Conservation (phyloP, 2,113 vertebrate genomes). For the Amblyopsis rosae region DNA sequence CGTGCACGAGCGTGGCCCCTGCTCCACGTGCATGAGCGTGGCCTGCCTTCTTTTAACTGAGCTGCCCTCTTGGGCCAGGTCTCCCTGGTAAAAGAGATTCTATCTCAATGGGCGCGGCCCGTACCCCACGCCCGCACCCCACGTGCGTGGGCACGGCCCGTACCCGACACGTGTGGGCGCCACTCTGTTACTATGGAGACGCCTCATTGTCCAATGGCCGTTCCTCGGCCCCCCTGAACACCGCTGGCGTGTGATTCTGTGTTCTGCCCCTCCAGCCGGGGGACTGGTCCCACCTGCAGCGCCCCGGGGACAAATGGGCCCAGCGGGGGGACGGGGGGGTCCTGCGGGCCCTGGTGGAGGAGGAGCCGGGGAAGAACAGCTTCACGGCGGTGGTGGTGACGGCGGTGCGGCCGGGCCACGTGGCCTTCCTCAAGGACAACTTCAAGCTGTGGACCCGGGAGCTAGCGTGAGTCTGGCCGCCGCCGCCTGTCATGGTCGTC, state of each 20-base stretch:
- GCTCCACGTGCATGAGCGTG: too few species aligned
- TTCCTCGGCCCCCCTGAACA: too few species aligned
- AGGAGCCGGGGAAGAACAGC: conserved; percentile 83
- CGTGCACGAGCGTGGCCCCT: too few species aligned
- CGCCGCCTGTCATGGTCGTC: not conserved
- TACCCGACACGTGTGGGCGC: too few species aligned
- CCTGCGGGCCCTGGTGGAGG: conserved; percentile 80
- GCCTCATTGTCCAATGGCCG: too few species aligned
- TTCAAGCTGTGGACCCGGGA: conserved; percentile 83
- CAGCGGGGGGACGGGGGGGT: conserved; percentile 83
- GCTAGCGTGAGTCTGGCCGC: conserved; percentile 81
- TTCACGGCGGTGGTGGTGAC: conserved; percentile 92
- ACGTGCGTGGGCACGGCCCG: too few species aligned
- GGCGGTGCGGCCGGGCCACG: conserved; percentile 79
- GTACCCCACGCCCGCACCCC: too few species aligned
- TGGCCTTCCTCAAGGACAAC: conserved; percentile 82
- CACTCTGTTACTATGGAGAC: too few species aligned
- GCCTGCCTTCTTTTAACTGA: too few species aligned
- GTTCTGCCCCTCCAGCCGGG: conserved; percentile 71
- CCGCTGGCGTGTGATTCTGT: not conserved
- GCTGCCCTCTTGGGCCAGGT: too few species aligned
- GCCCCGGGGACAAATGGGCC: conserved; percentile 79
- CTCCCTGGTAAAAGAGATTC: not conserved
- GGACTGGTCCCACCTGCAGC: conserved; percentile 81
- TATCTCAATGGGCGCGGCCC: not conserved